phyloP scores from a whole-genome alignment of 2,888 invertebrate genomes.

The Rapana venosa region DNA sequence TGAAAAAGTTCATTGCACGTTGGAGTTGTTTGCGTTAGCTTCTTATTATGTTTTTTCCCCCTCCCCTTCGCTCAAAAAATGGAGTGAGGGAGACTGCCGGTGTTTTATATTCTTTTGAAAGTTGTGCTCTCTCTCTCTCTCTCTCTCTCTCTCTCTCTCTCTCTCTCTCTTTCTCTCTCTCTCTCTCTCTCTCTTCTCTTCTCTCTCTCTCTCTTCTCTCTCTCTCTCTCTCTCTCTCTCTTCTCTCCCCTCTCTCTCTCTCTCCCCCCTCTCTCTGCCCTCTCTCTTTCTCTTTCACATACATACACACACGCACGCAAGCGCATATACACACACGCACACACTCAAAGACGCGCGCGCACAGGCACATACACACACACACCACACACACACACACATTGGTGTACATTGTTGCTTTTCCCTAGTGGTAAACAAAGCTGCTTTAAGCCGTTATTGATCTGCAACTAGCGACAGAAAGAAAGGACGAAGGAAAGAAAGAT shows the following conservation, averaged over 20 bases:
- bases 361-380: neutral
- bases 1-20: no score
- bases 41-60: no score
- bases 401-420: no score
- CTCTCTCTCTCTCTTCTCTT: neutral
- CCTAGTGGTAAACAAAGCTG: no score
- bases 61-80: no score
- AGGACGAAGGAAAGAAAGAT: no score
- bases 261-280: neutral
- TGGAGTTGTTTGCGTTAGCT: no score
- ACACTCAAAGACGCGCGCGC: neutral
- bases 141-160: neutral
- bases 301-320: neutral
- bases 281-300: neutral
- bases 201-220: neutral
- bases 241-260: constrained; percentile 6
- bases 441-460: no score
- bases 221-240: neutral
- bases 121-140: neutral
- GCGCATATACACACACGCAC: neutral
- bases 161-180: constrained; percentile 18
- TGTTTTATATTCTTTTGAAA: no score
- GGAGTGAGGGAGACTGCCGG: no score
- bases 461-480: no score
- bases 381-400: neutral